Evolutionary conservation across 2,113 vertebrate genomes (phyloP), one percentile per base, ranked within the genome.

Genomic region (Aleadryas rufinucha): DNA sequence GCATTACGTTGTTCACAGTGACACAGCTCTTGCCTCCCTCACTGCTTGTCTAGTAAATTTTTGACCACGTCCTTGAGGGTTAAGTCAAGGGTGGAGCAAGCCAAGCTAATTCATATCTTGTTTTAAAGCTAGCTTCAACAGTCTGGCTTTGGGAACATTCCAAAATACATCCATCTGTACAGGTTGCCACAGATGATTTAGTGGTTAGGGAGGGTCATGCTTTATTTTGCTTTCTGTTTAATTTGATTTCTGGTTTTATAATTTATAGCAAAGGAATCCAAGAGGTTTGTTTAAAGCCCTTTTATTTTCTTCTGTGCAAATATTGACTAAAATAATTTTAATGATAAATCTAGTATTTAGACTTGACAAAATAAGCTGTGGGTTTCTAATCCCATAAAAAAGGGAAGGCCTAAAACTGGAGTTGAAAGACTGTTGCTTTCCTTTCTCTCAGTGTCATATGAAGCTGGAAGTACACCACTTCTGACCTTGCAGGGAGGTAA

Each of bases 221-320:
- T 91, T 82, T 93, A 69, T 89, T 95, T 88, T 92, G 28, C 41
- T 90, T 90, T 92, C 56, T 84, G 56, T 90, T 94, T 78, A 76
- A 75, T 86, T 93, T 89, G 30, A 89, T 96, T 96, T 96, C 92
- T 91, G 72, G 9, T 41, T 95, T 94, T 79, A 28, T 81, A 89
- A 94, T 94, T 95, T 87, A 89, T 30, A 60, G 79, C 44, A 47
- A 90, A 86, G 68, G 86, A 94, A 89, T 66, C 47, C 52, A 90
- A 80, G 56, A 74, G 60, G 54, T 90, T 81, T 92, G 42, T 21
- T 87, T 93, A 88, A 92, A 93, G 44, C 16, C 17, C 18, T 86
- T 87, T 93, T 65, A 75, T 85, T 93, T 91, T 80, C 33, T 83
- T 87, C 68, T 90, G 60, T 68, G 41, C 8, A 95, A 92, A 86